phyloP scores from a whole-genome alignment of 53 echinoderm and acorn worm genomes.

The Glandiceps talaboti region DNA sequence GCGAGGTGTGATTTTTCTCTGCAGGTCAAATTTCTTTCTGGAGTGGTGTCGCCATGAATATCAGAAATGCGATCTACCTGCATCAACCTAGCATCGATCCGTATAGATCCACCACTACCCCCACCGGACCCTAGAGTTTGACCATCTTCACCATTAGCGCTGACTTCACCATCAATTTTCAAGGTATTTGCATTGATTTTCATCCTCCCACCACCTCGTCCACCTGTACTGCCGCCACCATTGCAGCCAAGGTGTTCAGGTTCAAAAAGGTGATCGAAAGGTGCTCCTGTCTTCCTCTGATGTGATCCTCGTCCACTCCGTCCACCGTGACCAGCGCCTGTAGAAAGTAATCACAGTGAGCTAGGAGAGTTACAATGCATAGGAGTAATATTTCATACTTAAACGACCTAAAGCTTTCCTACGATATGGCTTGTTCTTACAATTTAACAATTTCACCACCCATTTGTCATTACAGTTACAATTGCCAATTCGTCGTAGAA shows the following conservation, averaged over 20 bases:
- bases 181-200: slow-evolving; percentile 39
- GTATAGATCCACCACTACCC: slow-evolving; percentile 72
- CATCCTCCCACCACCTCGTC: slow-evolving; percentile 45
- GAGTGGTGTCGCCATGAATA: too few species aligned
- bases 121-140: slow-evolving; percentile 40
- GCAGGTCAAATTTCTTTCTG: too few species aligned
- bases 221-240: slow-evolving; percentile 54
- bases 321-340: slow-evolving; percentile 86
- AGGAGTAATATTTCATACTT: too few species aligned
- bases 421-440: too few species aligned
- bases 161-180: slow-evolving; percentile 81
- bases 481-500: neutral
- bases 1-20: too few species aligned
- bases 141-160: slow-evolving; percentile 52
- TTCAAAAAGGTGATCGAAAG: slow-evolving; percentile 62
- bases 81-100: slow-evolving; percentile 60
- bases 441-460: too few species aligned
- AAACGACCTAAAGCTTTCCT: neutral
- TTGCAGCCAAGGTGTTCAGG: slow-evolving; percentile 49
- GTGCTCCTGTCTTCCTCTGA: slow-evolving; percentile 51
- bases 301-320: slow-evolving; percentile 55
- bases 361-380: too few species aligned
- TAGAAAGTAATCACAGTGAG: neutral
- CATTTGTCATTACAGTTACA: neutral
- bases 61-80: slow-evolving; percentile 53